Evolutionary conservation across 1,140 invertebrate species (phyloP).

Genomic region (Procambarus virginalis): DNA sequence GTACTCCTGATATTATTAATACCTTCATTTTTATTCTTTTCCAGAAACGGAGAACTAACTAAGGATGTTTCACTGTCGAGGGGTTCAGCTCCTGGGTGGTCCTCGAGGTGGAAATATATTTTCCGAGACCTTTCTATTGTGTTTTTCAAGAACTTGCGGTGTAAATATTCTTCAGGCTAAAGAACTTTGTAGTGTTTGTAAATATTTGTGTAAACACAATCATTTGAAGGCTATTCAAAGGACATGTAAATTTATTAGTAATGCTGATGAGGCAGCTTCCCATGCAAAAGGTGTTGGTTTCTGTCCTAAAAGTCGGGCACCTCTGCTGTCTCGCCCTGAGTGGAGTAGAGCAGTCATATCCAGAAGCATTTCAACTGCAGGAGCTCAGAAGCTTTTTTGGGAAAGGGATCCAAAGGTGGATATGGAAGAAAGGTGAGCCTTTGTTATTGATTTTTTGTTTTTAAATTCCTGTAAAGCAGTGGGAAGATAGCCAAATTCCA

Average conservation of each 20-base stretch:
- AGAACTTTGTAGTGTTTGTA: not conserved
- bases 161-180: not conserved
- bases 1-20: too few species aligned
- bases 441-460: not conserved
- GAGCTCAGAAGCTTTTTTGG: slow-evolving; percentile 29
- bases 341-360: not conserved
- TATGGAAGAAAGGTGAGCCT: slow-evolving; percentile 40
- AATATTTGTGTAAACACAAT: not conserved
- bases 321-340: not conserved
- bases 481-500: too few species aligned
- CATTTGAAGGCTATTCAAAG: not conserved
- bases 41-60: not conserved
- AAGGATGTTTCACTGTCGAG: not conserved
- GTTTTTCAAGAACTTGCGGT: not conserved
- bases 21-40: not conserved
- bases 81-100: not conserved
- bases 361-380: slow-evolving; percentile 16
- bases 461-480: too few species aligned
- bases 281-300: not conserved
- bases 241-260: not conserved
- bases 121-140: not conserved
- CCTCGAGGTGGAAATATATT: not conserved
- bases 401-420: slow-evolving; percentile 47
- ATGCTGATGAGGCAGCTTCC: not conserved
- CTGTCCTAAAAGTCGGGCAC: not conserved